Conservation (phyloP, 1,140 invertebrate genomes). For the Eubasilissa regina region DNA sequence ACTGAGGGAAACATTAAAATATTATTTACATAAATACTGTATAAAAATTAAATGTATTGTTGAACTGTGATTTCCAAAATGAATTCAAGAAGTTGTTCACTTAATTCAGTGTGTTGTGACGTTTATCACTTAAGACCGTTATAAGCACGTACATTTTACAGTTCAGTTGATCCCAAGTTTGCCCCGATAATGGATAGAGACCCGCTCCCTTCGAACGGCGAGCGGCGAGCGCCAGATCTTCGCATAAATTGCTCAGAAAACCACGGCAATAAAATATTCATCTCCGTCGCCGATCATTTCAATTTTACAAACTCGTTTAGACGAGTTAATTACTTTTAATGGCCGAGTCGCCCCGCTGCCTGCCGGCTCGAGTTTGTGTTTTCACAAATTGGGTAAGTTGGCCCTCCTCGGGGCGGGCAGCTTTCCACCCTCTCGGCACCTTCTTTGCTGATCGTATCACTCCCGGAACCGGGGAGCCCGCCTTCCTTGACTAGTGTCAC, state of each 20-base stretch:
- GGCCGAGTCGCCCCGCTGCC: constrained; percentile 34
- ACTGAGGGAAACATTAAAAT: too few relatives aligned
- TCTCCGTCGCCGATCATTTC: constrained; percentile 43
- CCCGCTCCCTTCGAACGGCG: background rate
- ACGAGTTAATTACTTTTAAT: constrained; percentile 57
- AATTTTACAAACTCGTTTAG: constrained; percentile 54
- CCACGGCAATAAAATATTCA: constrained; percentile 50
- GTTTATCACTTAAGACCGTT: too few relatives aligned
- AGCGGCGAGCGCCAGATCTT: constrained; percentile 2
- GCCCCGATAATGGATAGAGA: background rate
- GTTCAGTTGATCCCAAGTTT: background rate
- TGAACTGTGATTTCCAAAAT: too few relatives aligned
- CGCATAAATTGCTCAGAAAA: constrained; percentile 40
- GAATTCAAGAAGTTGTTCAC: too few relatives aligned
- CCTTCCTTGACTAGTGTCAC: constrained; percentile 16
- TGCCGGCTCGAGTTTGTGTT: constrained; percentile 52
- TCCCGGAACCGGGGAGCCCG: background rate
- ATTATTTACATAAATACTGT: too few relatives aligned
- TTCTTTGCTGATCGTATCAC: constrained; percentile 38
- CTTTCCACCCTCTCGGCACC: constrained; percentile 17
- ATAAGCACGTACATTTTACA: background rate
- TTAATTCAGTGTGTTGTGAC: too few relatives aligned
- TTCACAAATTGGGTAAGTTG: constrained; percentile 55
- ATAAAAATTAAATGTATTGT: too few relatives aligned
- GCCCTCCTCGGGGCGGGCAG: constrained; percentile 9